Percentiles rank a stretch among this genome's conserved stretches.
These are phyloP conservation scores for Drosophila ezoana DNA, from an alignment of 2,888 invertebrate species.

Conservation along the genomic window DNA sequence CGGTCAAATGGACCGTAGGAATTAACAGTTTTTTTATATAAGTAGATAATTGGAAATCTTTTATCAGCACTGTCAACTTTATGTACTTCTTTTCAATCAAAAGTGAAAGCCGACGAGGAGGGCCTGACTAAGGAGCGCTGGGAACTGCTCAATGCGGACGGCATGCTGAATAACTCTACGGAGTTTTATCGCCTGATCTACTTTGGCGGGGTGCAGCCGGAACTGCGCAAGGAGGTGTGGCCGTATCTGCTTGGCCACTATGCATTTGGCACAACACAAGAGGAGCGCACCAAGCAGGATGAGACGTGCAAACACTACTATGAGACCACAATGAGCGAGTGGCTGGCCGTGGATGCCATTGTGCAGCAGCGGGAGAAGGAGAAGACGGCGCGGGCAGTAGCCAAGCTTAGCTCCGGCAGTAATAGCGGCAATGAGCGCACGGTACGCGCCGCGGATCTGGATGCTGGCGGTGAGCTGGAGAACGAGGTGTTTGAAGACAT, in stretches of 20 bases:
- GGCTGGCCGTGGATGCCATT: constrained; percentile 97
- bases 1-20: no score
- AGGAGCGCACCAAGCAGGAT: constrained; percentile 89
- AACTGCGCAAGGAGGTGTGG: constrained; percentile 93
- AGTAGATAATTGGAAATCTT: no score
- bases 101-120: constrained; percentile 88
- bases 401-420: constrained; percentile 92
- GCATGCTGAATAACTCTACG: constrained; percentile 87
- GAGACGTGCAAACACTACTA: constrained; percentile 90
- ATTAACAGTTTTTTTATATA: no score
- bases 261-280: constrained; percentile 89
- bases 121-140: constrained; percentile 92
- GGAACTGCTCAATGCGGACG: constrained; percentile 88
- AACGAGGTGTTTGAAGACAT: constrained; percentile 86
- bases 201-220: constrained; percentile 93
- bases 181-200: constrained; percentile 94
- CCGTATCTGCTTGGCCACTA: constrained; percentile 95
- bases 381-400: constrained; percentile 93
- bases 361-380: constrained; percentile 93
- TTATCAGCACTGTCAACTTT: no score
- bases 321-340: constrained; percentile 97
- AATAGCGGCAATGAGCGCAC: constrained; percentile 86
- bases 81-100: background rate
- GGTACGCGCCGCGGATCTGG: constrained; percentile 85
- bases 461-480: constrained; percentile 87